These are phyloP conservation scores for Cynopterus brachyotis DNA, from an alignment of 2,113 vertebrate species.

Conservation along the genomic window DNA sequence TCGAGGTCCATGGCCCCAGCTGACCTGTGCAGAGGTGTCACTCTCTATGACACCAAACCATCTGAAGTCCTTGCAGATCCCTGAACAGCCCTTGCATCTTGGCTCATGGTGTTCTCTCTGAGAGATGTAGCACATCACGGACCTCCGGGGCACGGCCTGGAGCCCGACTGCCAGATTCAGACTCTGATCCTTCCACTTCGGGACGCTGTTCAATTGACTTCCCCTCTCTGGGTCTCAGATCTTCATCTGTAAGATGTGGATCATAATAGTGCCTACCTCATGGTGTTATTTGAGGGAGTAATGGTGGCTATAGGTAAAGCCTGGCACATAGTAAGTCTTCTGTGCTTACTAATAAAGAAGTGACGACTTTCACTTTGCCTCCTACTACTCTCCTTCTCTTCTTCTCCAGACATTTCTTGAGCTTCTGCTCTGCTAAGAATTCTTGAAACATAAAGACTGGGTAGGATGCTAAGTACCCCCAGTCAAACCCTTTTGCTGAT, in stretches of 20 bases:
- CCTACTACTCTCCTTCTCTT: neutral
- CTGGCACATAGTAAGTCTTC: neutral
- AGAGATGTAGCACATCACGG: neutral
- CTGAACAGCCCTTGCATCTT: neutral
- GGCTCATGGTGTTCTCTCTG: neutral
- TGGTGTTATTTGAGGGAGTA: neutral
- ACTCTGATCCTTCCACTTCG: neutral
- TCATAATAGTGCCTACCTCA: neutral
- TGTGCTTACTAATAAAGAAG: neutral
- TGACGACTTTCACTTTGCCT: neutral
- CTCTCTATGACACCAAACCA: neutral
- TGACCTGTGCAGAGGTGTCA: neutral
- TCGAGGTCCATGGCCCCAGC: fast-evolving
- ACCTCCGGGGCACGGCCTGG: neutral
- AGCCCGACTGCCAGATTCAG: neutral
- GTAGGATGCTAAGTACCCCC: neutral
- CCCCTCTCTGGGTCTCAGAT: neutral
- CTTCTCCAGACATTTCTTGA: neutral
- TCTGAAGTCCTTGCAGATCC: neutral
- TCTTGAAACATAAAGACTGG: neutral
- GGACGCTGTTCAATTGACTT: neutral
- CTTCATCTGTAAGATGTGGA: neutral
- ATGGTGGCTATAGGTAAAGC: neutral
- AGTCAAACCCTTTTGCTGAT: neutral
- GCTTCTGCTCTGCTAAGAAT: neutral